phyloP scores from a whole-genome alignment of 2,797 vertebrate species.

The Phyllotis vaccarum region DNA sequence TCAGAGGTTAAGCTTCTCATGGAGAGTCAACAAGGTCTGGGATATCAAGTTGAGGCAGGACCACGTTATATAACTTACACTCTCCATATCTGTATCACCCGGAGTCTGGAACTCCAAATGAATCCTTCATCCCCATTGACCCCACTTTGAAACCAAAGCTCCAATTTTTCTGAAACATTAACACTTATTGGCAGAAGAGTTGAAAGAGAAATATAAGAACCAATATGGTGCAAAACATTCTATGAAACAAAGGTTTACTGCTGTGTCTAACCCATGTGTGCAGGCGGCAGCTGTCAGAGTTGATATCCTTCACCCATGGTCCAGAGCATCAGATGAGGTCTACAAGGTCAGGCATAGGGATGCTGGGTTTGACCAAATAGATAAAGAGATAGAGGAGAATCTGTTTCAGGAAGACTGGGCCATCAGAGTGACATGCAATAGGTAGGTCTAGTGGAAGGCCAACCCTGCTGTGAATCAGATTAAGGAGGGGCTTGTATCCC shows the following conservation, averaged over 20 bases:
- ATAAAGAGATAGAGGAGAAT: background rate
- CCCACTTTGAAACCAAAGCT: background rate
- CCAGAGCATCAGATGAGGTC: background rate
- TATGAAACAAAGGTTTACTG: background rate
- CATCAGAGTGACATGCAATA: background rate
- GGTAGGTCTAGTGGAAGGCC: background rate
- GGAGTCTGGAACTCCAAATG: background rate
- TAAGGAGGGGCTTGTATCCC: background rate
- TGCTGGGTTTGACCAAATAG: background rate
- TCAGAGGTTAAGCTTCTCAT: too few species aligned
- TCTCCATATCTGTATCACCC: background rate
- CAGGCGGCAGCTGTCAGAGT: background rate
- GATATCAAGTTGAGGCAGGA: too few species aligned
- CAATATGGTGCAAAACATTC: background rate
- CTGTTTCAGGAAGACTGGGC: background rate
- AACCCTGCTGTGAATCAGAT: background rate
- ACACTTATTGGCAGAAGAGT: background rate
- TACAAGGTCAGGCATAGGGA: background rate
- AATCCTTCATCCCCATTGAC: background rate
- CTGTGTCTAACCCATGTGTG: background rate
- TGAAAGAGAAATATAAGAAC: background rate
- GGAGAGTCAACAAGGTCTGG: too few species aligned
- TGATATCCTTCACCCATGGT: background rate
- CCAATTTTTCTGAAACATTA: background rate
- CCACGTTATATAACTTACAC: background rate